Percentiles rank a stretch among this genome's conserved stretches.
Evolutionary conservation across 2,797 vertebrate species (phyloP).

Genomic region (Pipistrellus pipistrellus): DNA sequence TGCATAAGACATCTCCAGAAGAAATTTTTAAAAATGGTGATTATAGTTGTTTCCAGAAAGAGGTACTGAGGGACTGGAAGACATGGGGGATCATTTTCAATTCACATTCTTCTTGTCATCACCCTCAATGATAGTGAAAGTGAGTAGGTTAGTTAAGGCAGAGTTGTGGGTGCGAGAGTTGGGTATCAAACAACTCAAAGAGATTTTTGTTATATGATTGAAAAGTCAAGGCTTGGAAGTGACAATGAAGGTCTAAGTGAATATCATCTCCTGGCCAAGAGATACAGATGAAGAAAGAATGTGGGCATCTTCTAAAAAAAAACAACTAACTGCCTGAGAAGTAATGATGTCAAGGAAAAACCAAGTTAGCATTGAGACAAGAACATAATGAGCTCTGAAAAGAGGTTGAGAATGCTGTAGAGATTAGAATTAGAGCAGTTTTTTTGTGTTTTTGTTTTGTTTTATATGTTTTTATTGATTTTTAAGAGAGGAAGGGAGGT

Average conservation of each 20-base stretch:
- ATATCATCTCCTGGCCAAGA: background rate
- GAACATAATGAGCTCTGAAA: background rate
- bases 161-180: background rate
- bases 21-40: background rate
- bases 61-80: background rate
- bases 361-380: constrained; percentile 4
- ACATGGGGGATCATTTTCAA: background rate
- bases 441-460: too few relatives aligned
- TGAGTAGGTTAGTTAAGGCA: background rate
- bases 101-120: constrained; percentile 18
- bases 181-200: background rate
- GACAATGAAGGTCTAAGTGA: background rate
- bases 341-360: constrained; percentile 6
- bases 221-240: background rate
- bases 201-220: background rate
- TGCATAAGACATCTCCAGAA: constrained; percentile 43
- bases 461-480: too few relatives aligned
- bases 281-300: constrained; percentile 8
- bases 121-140: background rate
- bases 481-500: too few relatives aligned
- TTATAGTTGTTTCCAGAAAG: background rate
- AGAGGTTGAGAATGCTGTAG: background rate
- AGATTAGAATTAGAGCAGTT: background rate
- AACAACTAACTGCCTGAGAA: background rate
- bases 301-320: background rate